Conservation (phyloP, 2,797 vertebrate genomes). For the Amazonetta brasiliensis region DNA sequence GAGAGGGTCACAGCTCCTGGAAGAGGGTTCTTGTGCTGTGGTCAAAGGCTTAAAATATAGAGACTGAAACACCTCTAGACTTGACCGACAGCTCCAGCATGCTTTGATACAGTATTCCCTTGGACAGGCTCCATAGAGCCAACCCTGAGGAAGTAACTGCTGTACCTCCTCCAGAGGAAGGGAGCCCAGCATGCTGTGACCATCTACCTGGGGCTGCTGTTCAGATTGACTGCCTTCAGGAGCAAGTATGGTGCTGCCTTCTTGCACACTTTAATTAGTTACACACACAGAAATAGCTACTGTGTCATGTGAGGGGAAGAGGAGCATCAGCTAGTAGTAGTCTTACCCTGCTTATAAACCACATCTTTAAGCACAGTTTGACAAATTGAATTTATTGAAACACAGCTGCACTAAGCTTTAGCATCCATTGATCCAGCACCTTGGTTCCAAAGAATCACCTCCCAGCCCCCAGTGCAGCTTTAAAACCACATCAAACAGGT, state of each 20-base stretch:
- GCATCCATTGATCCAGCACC: fast-evolving
- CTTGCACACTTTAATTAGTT: too few relatives aligned
- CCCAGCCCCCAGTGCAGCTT: too few relatives aligned
- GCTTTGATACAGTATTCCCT: background rate
- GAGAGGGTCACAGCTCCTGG: fast-evolving
- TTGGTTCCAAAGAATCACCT: background rate
- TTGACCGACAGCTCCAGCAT: fast-evolving
- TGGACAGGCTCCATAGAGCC: background rate
- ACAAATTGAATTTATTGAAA: background rate
- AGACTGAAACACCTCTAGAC: fast-evolving
- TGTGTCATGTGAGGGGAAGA: fast-evolving
- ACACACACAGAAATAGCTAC: background rate
- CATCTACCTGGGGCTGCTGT: background rate
- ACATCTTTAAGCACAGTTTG: background rate
- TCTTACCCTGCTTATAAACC: background rate
- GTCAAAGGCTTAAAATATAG: fast-evolving
- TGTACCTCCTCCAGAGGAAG: too few relatives aligned
- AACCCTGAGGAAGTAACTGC: too few relatives aligned
- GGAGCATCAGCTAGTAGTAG: background rate
- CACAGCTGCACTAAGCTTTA: background rate
- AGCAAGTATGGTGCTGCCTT: background rate
- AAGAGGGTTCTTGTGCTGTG: fast-evolving
- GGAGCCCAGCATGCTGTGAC: background rate
- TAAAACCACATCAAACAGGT: background rate
- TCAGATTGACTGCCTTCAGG: background rate